Conservation (phyloP, 1,140 invertebrate species). For the Hypothenemus hampei region DNA sequence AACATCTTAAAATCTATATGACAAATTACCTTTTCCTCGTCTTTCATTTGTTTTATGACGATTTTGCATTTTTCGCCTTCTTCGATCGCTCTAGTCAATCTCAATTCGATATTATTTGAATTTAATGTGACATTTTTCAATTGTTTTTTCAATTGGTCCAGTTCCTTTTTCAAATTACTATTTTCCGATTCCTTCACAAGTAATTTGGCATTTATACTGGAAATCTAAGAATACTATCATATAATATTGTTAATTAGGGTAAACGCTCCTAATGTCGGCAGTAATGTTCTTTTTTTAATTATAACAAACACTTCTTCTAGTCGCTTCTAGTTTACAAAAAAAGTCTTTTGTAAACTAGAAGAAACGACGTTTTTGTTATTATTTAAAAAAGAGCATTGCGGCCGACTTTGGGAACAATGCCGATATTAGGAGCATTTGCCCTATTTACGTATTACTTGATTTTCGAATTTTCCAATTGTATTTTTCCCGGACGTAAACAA, state of each 20-base stretch:
- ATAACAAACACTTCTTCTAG: too few species aligned
- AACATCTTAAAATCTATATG: conserved; percentile 5
- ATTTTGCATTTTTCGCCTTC: conserved; percentile 48
- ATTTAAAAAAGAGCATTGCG: too few species aligned
- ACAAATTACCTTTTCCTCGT: conserved; percentile 49
- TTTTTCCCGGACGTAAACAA: conserved; percentile 37
- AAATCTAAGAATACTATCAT: conserved; percentile 20
- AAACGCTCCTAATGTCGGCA: too few species aligned
- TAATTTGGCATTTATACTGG: conserved; percentile 39
- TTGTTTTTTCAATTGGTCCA: conserved; percentile 48
- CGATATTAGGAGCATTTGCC: too few species aligned
- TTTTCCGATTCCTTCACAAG: conserved; percentile 46
- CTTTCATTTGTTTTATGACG: conserved; percentile 44
- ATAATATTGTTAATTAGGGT: neutral
- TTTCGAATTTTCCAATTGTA: conserved; percentile 44
- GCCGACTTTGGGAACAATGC: too few species aligned
- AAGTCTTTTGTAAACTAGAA: too few species aligned
- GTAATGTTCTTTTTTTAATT: too few species aligned
- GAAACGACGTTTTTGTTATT: too few species aligned
- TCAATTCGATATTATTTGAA: conserved; percentile 42
- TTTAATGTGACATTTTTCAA: conserved; percentile 44
- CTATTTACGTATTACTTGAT: conserved; percentile 45
- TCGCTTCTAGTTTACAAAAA: too few species aligned
- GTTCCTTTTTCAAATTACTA: conserved; percentile 48
- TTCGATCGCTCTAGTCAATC: conserved; percentile 48